Conservation (phyloP, 2,797 vertebrate genomes). For the Crotalus adamanteus region DNA sequence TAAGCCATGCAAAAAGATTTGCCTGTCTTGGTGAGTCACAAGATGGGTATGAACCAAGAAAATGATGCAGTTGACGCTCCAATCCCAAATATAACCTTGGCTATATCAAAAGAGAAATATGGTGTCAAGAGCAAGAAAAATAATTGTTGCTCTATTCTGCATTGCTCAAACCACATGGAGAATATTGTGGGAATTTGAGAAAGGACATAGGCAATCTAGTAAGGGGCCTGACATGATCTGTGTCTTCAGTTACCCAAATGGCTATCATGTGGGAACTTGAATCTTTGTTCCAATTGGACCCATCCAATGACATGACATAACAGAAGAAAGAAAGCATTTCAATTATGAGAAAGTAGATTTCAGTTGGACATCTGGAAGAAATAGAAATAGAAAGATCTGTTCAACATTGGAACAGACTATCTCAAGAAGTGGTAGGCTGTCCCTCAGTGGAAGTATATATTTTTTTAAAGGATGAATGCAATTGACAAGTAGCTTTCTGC, state of each 20-base stretch:
- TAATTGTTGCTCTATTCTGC: not conserved
- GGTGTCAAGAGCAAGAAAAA: not conserved
- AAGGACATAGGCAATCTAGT: not conserved
- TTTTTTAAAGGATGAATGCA: not conserved
- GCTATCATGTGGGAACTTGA: not conserved
- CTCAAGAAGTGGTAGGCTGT: not conserved
- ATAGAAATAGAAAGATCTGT: not conserved
- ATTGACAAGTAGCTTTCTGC: not conserved
- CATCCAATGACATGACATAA: not conserved
- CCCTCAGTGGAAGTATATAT: not conserved
- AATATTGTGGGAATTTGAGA: not conserved
- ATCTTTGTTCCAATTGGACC: not conserved
- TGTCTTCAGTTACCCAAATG: not conserved
- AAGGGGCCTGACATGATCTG: not conserved
- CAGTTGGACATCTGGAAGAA: not conserved
- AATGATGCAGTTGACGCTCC: not conserved
- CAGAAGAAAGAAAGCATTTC: not conserved
- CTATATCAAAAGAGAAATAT: not conserved
- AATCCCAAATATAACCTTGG: not conserved
- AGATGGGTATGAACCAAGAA: not conserved
- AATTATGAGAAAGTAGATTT: not conserved
- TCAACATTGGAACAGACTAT: not conserved
- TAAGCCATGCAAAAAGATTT: not conserved
- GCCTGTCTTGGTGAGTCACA: not conserved
- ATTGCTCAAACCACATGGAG: not conserved